These are phyloP conservation scores for Staurois parvus DNA, from an alignment of 2,797 vertebrate species.

Conservation along the genomic window DNA sequence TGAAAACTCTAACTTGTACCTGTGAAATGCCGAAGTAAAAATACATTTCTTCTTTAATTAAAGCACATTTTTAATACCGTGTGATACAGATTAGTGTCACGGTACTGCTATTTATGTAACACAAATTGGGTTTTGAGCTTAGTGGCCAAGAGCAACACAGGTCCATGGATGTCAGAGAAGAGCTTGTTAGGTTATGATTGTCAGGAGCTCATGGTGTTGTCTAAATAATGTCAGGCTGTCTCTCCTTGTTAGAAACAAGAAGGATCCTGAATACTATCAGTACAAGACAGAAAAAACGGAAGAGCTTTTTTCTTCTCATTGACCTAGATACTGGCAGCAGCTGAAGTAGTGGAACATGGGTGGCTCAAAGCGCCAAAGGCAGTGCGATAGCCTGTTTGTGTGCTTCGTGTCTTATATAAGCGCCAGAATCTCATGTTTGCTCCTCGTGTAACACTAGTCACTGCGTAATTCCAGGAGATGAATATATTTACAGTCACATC, in stretches of 20 bases:
- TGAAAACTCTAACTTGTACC: too few relatives aligned
- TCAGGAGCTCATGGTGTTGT: not conserved
- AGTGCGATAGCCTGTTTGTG: not conserved
- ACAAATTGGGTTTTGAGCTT: not conserved
- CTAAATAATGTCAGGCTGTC: not conserved
- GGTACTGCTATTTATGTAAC: not conserved
- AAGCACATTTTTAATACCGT: too few relatives aligned
- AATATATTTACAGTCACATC: constrained; percentile 11
- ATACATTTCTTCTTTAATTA: not conserved
- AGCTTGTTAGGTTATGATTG: not conserved
- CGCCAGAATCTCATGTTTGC: constrained; percentile 6
- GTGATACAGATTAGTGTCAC: not conserved
- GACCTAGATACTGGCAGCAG: constrained; percentile 15
- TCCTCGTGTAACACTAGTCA: constrained; percentile 12
- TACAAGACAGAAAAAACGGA: not conserved
- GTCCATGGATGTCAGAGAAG: not conserved
- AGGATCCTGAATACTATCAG: not conserved
- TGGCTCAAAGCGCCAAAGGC: not conserved
- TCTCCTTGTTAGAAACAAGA: not conserved
- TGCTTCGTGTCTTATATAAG: constrained; percentile 28
- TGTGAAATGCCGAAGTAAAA: too few relatives aligned
- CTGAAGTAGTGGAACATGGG: not conserved
- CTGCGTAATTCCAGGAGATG: not conserved
- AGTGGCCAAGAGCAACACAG: not conserved
- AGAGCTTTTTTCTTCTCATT: not conserved